Base-by-base conservation (phyloP, 2,797 vertebrate genomes). In the Melopsittacus undulatus region DNA sequence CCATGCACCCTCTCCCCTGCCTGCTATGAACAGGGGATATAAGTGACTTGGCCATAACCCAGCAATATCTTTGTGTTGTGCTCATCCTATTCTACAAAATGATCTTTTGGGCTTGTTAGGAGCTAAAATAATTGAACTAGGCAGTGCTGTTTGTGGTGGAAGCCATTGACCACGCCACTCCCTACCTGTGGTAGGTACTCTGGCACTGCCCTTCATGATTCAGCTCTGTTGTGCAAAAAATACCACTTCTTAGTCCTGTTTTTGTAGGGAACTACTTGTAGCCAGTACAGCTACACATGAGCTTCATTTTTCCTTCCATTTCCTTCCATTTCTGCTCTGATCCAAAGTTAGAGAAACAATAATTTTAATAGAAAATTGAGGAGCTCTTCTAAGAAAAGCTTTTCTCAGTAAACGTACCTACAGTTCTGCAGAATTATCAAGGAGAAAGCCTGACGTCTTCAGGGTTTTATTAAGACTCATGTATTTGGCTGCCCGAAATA, bases 91-190 rank as follows among this genome's bases (percentile, higher is more conserved):
- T 68, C 66, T 62, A 67, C 26, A 29, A 78, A 49, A 56, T 48
- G 23, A 29, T 61, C 45, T 92, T 67, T 30, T 2, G 29, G 22
- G 26, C 22, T 21, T 27, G 22, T 61, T 59, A 78, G n/a, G 19
- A 59, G 62, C 56, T 67, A 36, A 40, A 72, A 40, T 54, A 61
- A 69, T 26, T 34, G 66, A 78, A 59, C 2, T 16, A 48, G 34
- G 45, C 38, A 59, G 38, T 23, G 36, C 32, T 66, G 49, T 38
- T 32, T 38, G 29, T 0, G 1, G 34, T 61, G 61, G 42, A n/a
- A 43, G 40, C 7, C 2, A 0, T 1, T 54, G 45, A 40, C 17
- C 2, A 0, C 27, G 22, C 42, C n/a, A 26, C 7, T 51, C 18
- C 32, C 49, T 43, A 36, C 42, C 64, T 21, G 34, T 0, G 2